Evolutionary conservation across 2,113 vertebrate species (phyloP).

Genomic region (Lepisosteus oculatus): DNA sequence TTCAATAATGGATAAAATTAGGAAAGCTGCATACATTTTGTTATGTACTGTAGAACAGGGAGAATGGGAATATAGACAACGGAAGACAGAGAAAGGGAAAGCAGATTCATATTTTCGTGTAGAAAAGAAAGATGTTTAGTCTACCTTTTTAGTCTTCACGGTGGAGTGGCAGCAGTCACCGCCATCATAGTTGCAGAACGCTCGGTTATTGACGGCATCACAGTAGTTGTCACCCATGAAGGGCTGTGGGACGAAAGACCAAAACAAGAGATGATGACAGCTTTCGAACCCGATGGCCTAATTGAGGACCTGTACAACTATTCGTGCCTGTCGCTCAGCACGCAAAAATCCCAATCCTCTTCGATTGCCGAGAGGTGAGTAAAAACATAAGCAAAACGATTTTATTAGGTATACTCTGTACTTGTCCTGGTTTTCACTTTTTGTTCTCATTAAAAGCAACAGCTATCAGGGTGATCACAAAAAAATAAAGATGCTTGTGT

Average conservation of each 20-base stretch:
- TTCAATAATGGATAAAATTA: no score
- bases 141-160: slow-evolving; percentile 95
- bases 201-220: slow-evolving; percentile 93
- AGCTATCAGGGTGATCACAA: no score
- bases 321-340: no score
- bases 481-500: no score
- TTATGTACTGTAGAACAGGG: background rate
- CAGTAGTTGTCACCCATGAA: slow-evolving; percentile 98
- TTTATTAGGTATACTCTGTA: no score
- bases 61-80: slow-evolving; percentile 9
- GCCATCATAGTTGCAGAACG: slow-evolving; percentile 96
- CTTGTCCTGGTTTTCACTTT: no score
- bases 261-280: background rate
- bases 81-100: slow-evolving; percentile 15
- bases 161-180: slow-evolving; percentile 96
- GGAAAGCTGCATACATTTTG: background rate
- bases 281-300: no score
- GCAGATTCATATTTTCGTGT: background rate
- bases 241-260: slow-evolving; percentile 60
- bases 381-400: no score
- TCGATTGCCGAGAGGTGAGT: no score
- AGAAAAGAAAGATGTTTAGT: slow-evolving; percentile 37
- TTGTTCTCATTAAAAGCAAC: no score
- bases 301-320: no score
- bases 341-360: background rate